These are phyloP conservation scores for Danio rerio DNA, from an alignment of 2,113 vertebrate genomes.

Conservation along the genomic window GRCz12tu NC_133177.1:39877501-39878000, in stretches of 20 bases:
- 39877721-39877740: slow-evolving; percentile 75
- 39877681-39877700: slow-evolving; percentile 9
- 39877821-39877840: slow-evolving; percentile 67
- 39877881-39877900: not conserved
- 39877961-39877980: not conserved
- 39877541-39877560: too few species aligned
- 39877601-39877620: not conserved
- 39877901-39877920: not conserved
- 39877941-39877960: not conserved
- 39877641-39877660: not conserved
- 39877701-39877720: slow-evolving; percentile 61
- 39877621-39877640: not conserved
- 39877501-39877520: too few species aligned
- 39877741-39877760: slow-evolving; percentile 72
- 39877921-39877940: not conserved
- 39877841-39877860: not conserved
- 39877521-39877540: too few species aligned
- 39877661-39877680: not conserved
- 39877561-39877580: too few species aligned
- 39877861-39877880: not conserved
- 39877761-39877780: slow-evolving; percentile 54
- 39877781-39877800: slow-evolving; percentile 37
- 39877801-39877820: slow-evolving; percentile 72
- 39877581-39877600: too few species aligned
- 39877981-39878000: not conserved